Evolutionary conservation across 2,797 vertebrate species (phyloP), one percentile per base, ranked within the genome.

Genomic region (Lithobates pipiens): DNA sequence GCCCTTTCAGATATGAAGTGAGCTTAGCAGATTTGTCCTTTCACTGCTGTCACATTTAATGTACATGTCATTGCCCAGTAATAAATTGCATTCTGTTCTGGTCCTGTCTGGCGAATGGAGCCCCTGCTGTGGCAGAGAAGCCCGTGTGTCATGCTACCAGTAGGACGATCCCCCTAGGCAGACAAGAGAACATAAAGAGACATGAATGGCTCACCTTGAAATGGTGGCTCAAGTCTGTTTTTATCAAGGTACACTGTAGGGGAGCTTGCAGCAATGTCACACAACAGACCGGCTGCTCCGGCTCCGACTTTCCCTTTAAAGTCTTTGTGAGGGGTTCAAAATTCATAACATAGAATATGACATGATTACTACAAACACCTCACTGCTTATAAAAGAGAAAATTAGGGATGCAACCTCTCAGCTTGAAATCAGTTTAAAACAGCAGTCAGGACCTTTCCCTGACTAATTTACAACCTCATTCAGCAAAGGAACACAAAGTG

Each of bases 181-280:
- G 84, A 8, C 5, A 5, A 61, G 65, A 36, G 32, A 90, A 75
- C 68, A 88, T 70, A 88, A 74, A 25, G 42, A 0, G 39, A 27
- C 79, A 90, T 86, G 70, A 89, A 90, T 75, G 85, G 29, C 88
- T 25, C 86, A 79, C 27, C n/a, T 88, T 86, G 76, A 61, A 79
- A 73, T 0, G 13, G 72, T 70, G 71, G 25, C 86, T 69, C 76
- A 23, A 34, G 79, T 13, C 75, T 86, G 65, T 10, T 23, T 88
- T 70, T 76, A 86, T 86, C 86, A 77, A 16, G 15, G 70, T 82
- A 77, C 83, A 74, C 71, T 85, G 3, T 50, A 61, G 81, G 84
- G 63, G 0, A 77, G 82, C 85, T 88, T 3, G 5, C 57, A 80
- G 89, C 78, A 54, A 61, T 77, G 75, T 44, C 88, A 87, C 54